Conservation (phyloP, 2,797 vertebrate genomes). For the Bradypodion ventrale region DNA sequence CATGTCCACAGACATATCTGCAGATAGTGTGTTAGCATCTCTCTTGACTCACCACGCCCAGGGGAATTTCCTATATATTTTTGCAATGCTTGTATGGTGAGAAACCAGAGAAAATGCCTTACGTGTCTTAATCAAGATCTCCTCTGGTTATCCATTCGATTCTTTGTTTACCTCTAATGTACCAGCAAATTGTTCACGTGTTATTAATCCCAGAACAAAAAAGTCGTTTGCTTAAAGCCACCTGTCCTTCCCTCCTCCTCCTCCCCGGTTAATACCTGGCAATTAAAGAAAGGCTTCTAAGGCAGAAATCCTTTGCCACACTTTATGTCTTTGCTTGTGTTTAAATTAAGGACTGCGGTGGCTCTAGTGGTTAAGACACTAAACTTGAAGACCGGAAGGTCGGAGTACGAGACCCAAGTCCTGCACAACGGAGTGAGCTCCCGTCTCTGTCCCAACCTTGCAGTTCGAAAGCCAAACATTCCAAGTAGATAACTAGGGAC, state of each 20-base stretch:
- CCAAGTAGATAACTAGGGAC: no score
- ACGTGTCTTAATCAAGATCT: slow-evolving; percentile 14
- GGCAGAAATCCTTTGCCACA: neutral
- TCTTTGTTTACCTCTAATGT: slow-evolving; percentile 38
- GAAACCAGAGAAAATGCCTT: neutral
- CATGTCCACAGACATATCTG: no score
- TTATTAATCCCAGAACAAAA: slow-evolving; percentile 22
- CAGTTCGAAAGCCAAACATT: no score
- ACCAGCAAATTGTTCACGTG: slow-evolving; percentile 25
- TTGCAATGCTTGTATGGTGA: neutral
- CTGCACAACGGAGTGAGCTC: no score
- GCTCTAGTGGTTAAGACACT: no score
- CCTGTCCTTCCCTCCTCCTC: neutral
- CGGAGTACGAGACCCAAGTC: no score
- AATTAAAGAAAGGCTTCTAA: neutral
- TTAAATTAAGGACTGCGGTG: no score
- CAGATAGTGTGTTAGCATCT: no score
- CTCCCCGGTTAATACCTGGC: neutral
- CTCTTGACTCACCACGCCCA: no score
- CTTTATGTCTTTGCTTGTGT: slow-evolving; percentile 3
- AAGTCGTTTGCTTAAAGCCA: slow-evolving; percentile 23
- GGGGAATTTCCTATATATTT: neutral
- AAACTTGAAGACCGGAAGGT: no score
- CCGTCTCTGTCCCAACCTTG: no score
- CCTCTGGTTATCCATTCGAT: slow-evolving; percentile 26